Evolutionary conservation across 2,797 vertebrate species (phyloP).

Genomic region (Diceros bicornis): DNA sequence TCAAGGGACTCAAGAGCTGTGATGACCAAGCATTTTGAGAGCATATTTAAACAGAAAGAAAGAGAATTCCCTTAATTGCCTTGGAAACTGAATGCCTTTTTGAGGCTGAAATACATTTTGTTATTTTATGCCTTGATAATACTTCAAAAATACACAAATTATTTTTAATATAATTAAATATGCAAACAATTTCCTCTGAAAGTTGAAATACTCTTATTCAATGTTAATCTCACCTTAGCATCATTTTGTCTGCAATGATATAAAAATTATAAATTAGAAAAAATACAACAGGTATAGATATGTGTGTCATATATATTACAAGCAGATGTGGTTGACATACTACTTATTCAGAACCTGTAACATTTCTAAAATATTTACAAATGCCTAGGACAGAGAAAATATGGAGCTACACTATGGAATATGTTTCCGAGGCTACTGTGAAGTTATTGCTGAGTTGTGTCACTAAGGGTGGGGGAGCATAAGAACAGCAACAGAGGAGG

Average conservation of each 20-base stretch:
- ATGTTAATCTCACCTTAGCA: not conserved
- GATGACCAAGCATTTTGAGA: not conserved
- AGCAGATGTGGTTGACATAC: not conserved
- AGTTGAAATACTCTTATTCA: constrained; percentile 3
- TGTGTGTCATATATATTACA: not conserved
- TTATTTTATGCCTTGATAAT: not conserved
- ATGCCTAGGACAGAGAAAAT: not conserved
- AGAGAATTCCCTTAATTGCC: not conserved
- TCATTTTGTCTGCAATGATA: not conserved
- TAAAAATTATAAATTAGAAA: constrained; percentile 46
- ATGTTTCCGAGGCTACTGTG: not conserved
- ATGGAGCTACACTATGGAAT: not conserved
- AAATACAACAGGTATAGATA: not conserved
- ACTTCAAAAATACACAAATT: not conserved
- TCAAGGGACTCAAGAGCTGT: not conserved
- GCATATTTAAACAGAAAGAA: not conserved
- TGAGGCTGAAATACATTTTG: not conserved
- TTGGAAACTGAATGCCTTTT: not conserved
- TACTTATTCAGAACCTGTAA: not conserved
- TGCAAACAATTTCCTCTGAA: constrained; percentile 21
- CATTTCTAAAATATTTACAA: not conserved
- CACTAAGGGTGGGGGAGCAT: too few relatives aligned
- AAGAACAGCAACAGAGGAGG: not conserved
- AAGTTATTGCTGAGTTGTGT: not conserved
- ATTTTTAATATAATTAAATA: constrained; percentile 14